Percentiles rank a stretch among this genome's conserved stretches.
phyloP scores from a whole-genome alignment of 2,797 vertebrate genomes.

The Potorous gilbertii region DNA sequence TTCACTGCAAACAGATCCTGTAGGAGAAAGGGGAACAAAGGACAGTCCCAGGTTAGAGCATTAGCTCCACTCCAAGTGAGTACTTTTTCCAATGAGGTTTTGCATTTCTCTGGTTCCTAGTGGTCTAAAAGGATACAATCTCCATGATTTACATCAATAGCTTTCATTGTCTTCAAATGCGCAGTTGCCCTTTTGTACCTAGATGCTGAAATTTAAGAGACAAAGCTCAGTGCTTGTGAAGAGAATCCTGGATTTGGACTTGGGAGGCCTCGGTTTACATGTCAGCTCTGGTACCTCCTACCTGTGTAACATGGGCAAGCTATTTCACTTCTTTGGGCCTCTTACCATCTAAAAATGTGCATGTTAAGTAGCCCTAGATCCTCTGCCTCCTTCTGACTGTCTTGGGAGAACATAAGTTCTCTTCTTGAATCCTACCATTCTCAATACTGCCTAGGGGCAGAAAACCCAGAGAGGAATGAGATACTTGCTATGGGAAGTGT shows the following conservation, averaged over 20 bases:
- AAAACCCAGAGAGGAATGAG: background rate
- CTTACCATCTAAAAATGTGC: background rate
- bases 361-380: background rate
- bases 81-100: background rate
- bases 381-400: background rate
- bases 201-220: background rate
- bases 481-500: background rate
- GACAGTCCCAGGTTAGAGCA: background rate
- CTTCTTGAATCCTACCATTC: background rate
- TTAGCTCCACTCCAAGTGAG: background rate
- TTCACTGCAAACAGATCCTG: slow-evolving; percentile 89
- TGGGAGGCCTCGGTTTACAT: background rate
- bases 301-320: background rate
- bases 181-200: background rate
- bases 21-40: slow-evolving; percentile 33
- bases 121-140: background rate
- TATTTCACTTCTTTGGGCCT: background rate
- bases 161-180: background rate
- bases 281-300: background rate
- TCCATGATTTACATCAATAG: background rate
- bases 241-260: background rate
- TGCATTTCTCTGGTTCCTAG: background rate
- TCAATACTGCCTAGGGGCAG: background rate
- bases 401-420: background rate
- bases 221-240: background rate